Percentiles rank a stretch among this genome's conserved stretches.
These are phyloP conservation scores for Pangasius sanitwongsei DNA, from an alignment of 2,797 vertebrate species.

Conservation along the genomic window DNA sequence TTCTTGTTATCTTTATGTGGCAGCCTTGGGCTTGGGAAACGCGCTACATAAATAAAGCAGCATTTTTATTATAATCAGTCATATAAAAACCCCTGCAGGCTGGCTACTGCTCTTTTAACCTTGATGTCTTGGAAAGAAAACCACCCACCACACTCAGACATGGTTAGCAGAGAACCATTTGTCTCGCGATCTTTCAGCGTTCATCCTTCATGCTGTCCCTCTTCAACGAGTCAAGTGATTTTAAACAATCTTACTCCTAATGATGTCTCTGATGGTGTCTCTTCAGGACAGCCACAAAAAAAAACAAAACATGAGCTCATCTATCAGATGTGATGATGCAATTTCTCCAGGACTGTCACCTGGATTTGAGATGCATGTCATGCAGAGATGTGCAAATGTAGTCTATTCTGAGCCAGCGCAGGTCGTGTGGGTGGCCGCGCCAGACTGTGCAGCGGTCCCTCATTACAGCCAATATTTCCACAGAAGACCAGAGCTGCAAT, in stretches of 20 bases:
- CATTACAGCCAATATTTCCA: slow-evolving; percentile 64
- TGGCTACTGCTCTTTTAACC: not conserved
- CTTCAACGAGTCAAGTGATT: not conserved
- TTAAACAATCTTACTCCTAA: not conserved
- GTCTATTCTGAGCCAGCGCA: slow-evolving; percentile 23
- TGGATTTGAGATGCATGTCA: not conserved
- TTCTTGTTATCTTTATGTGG: not conserved
- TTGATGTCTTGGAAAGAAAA: not conserved
- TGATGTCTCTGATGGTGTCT: not conserved
- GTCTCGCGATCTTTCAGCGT: not conserved
- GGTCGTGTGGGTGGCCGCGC: slow-evolving; percentile 22
- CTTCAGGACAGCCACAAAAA: not conserved
- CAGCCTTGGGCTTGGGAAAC: not conserved
- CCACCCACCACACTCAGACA: not conserved
- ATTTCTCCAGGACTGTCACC: not conserved
- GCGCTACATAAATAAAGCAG: not conserved
- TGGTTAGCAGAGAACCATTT: not conserved
- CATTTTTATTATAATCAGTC: not conserved
- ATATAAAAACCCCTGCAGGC: not conserved
- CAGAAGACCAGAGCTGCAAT: slow-evolving; percentile 55
- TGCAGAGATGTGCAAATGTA: not conserved
- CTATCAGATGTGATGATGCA: not conserved
- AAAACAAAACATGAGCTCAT: not conserved
- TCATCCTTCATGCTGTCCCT: not conserved
- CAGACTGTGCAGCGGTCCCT: slow-evolving; percentile 36